These are phyloP conservation scores for Pampus argenteus DNA, from an alignment of 2,797 vertebrate genomes.

Conservation along the genomic window DNA sequence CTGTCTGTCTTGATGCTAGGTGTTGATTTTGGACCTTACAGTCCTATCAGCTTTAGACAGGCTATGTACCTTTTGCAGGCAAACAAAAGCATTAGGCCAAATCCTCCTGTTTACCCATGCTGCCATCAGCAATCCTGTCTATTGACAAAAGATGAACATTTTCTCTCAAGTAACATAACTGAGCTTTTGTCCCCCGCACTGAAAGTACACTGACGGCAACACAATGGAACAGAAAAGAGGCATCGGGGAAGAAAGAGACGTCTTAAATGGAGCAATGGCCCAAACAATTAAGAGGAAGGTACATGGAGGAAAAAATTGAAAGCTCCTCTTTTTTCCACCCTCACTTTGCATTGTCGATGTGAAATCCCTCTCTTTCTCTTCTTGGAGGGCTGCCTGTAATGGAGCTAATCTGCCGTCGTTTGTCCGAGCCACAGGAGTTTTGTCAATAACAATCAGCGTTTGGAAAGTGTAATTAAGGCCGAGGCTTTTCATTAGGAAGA, in stretches of 20 bases:
- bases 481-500: slow-evolving; percentile 91
- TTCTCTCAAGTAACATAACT: slow-evolving; percentile 84
- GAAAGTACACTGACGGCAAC: slow-evolving; percentile 75
- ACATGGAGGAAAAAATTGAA: slow-evolving; percentile 77
- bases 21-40: slow-evolving; percentile 83
- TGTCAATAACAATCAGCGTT: slow-evolving; percentile 93
- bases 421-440: slow-evolving; percentile 92
- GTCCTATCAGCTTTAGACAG: slow-evolving; percentile 87
- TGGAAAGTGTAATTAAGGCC: slow-evolving; percentile 93
- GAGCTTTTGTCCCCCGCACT: slow-evolving; percentile 76
- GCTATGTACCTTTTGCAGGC: slow-evolving; percentile 86
- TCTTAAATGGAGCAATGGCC: slow-evolving; percentile 83
- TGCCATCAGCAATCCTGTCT: slow-evolving; percentile 82
- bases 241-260: slow-evolving; percentile 69
- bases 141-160: slow-evolving; percentile 86
- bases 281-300: slow-evolving; percentile 85
- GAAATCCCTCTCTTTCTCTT: slow-evolving; percentile 85
- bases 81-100: slow-evolving; percentile 86
- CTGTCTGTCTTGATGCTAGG: slow-evolving; percentile 64
- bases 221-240: slow-evolving; percentile 78
- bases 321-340: slow-evolving; percentile 65
- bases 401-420: slow-evolving; percentile 91
- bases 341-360: slow-evolving; percentile 84
- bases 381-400: slow-evolving; percentile 90
- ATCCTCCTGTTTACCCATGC: slow-evolving; percentile 83